Base-by-base conservation (phyloP, 2,888 invertebrate genomes). In the Pammene fasciana region DNA sequence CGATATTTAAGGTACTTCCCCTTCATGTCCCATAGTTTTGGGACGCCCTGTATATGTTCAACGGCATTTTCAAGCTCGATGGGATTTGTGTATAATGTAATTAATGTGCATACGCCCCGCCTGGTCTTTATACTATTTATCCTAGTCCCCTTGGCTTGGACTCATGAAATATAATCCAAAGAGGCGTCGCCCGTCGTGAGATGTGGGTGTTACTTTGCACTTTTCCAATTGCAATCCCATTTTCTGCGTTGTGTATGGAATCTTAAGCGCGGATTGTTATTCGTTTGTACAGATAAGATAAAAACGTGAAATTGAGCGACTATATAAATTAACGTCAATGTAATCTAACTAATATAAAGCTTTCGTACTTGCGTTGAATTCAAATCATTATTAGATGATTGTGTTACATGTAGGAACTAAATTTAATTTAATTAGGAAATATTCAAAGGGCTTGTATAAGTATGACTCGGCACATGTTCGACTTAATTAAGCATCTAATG, bases 161-260 rank as follows among this genome's bases (percentile, higher is more conserved):
- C 13, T 11, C 13, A 36, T 48, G 48, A 18, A n/a, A 46, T 46
- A 34, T 16, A 34, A 14, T 13, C 38, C 50, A 38, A 52, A 8
- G 50, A 50, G 36, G 36, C 60, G 60, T 18, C 26, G 9, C 60
- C 46, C 14, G 9, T 41, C 52, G 50, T 52, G 41, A 62, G 52
- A 52, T 62, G 62, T 62, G 41, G 62, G 18, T 41, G 62, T 62
- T 62, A 52, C 41, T 52, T 62, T 62, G 62, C 62, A 62, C 52
- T 62, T 62, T 62, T 52, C 41, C 38, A 50, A 38, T 48, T 62
- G 41, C 62, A 52, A 52, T 62, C 62, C 41, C 62, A 14, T 62
- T 48, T 61, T 61, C 50, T 62, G 50, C 62, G 18, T 41, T 62
- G 62, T 62, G 62, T 41, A 62, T 61, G 61, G 61, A 61, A 61